Conservation (phyloP, 53 echinoderm and acorn worm genomes). For the Patiria pectinifera region DNA sequence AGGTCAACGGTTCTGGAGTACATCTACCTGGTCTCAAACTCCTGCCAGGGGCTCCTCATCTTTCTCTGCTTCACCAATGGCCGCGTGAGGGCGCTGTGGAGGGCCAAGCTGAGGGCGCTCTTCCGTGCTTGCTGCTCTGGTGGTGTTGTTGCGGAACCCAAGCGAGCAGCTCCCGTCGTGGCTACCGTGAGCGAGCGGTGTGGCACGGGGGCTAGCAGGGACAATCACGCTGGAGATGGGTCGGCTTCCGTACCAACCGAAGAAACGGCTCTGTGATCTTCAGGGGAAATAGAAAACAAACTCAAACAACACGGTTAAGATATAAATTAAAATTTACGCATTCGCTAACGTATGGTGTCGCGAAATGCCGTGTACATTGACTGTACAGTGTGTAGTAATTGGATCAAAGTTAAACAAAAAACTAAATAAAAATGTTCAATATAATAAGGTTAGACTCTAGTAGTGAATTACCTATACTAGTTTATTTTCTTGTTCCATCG, state of each 20-base stretch:
- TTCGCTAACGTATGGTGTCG: no score
- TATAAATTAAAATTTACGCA: no score
- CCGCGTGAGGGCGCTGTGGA: constrained; percentile 47
- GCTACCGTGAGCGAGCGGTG: neutral
- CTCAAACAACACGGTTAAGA: no score
- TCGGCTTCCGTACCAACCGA: neutral
- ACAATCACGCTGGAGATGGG: neutral
- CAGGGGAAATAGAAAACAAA: no score
- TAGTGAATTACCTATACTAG: no score
- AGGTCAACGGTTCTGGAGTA: constrained; percentile 39
- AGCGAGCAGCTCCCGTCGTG: neutral
- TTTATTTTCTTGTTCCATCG: no score
- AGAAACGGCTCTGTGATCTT: neutral
- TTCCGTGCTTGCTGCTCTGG: neutral
- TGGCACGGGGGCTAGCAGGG: neutral
- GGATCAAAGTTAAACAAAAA: no score
- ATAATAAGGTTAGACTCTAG: no score
- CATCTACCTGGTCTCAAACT: constrained; percentile 70
- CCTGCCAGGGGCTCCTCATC: constrained; percentile 68
- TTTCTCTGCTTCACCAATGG: constrained; percentile 68
- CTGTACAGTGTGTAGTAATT: no score
- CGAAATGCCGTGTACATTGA: no score
- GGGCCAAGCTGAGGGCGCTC: neutral
- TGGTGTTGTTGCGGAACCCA: neutral
- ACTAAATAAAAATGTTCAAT: no score